These are phyloP conservation scores for Aphrophora alni DNA, from an alignment of 2,888 invertebrate species.

Conservation along the genomic window DNA sequence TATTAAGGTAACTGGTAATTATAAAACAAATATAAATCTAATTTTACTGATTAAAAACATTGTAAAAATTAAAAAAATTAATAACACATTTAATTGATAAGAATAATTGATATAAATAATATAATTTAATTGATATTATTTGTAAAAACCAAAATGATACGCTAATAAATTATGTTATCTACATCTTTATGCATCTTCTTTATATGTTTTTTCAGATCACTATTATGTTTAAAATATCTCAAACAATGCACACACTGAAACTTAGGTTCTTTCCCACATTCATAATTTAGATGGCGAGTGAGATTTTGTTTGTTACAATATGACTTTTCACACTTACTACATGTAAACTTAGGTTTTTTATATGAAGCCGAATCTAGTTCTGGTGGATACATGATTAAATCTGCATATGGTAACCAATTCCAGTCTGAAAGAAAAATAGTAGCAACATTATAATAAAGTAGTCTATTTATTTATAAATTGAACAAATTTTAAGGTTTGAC, in stretches of 20 bases:
- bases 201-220: not conserved
- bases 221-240: not conserved
- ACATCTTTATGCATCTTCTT: not conserved
- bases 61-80: no score
- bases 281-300: slow-evolving; percentile 50
- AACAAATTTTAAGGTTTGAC: no score
- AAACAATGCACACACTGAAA: slow-evolving; percentile 56
- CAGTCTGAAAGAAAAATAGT: not conserved
- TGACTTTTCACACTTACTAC: slow-evolving; percentile 53
- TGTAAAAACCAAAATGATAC: no score
- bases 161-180: no score
- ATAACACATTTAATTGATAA: no score
- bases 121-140: no score
- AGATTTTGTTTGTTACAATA: slow-evolving; percentile 54
- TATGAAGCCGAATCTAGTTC: not conserved
- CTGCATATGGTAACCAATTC: slow-evolving; percentile 52
- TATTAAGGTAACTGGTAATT: no score
- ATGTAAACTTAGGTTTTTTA: slow-evolving; percentile 19
- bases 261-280: slow-evolving; percentile 57
- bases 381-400: slow-evolving; percentile 43
- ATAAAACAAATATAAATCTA: no score
- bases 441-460: not conserved
- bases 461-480: no score
- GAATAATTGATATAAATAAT: no score
- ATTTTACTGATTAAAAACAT: no score